Base-by-base conservation (phyloP, 1,140 invertebrate species). In the Oncopeltus fasciatus region DNA sequence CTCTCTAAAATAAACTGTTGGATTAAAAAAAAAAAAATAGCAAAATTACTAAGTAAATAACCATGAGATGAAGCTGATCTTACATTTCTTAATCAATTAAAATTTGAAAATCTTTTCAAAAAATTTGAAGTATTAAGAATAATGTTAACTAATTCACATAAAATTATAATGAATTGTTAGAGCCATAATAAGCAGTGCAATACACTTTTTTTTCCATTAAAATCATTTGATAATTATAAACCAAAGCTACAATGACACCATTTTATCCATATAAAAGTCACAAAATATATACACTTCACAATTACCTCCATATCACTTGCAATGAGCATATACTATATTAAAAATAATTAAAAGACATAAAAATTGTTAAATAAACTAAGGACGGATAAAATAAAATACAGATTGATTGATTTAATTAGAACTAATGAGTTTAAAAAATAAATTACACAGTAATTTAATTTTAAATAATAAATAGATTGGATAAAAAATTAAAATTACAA, bases 201-300 rank as follows among this genome's bases (percentile, higher is more conserved):
- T 38, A 38, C 31, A 8, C 31, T 8, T 38, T 14, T 14, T 8
- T 38, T 38, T 8, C 31, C 31, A 38, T 38, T 38, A 38, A 14
- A 38, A 38, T 38, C 31, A 14, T 38, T 38, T 38, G 31, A 14
- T 38, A 5, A 38, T 14, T 14, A 8, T 38, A 38, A 8, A 8
- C 5, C 31, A 38, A 8, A 38, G 31, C 31, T 38, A 38, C 31
- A 38, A 53, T 53, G 49, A 53, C 49, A 53, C 49, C 49, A 53
- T 53, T 53, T 14, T 26, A 53, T 53, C 21, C 24, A 24, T 53
- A 53, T 53, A 53, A 53, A 53, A 53, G 49, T 53, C 49, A 53
- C 26, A 53, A 53, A 53, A 53, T 53, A 53, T 53, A 53, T 53
- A 53, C 24, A 53, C 49, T 24, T 53, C 49, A 53, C 21, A 53